Conservation (phyloP, 2,888 invertebrate genomes). For the Leuctra nigra region DNA sequence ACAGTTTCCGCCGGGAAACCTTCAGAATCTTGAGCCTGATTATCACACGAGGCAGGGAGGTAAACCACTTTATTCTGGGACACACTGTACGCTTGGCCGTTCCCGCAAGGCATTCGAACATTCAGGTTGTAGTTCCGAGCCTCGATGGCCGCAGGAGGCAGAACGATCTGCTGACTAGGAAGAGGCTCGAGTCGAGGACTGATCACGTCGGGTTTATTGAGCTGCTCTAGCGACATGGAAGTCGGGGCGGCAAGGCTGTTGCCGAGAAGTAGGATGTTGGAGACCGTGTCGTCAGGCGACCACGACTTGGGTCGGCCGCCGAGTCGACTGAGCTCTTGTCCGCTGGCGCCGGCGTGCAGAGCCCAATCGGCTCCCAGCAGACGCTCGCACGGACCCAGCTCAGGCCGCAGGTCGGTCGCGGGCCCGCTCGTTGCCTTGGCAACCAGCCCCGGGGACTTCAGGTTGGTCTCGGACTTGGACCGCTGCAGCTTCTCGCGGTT, state of each 20-base stretch:
- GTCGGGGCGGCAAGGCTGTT: constrained; percentile 42
- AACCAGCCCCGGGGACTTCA: constrained; percentile 59
- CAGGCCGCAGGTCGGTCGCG: constrained; percentile 31
- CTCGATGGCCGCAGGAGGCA: constrained; percentile 25
- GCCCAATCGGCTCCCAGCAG: constrained; percentile 34
- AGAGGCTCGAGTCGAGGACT: constrained; percentile 10
- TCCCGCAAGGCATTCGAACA: constrained; percentile 76
- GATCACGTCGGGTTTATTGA: constrained; percentile 36
- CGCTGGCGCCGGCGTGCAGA: constrained; percentile 34
- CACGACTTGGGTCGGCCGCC: constrained; percentile 60
- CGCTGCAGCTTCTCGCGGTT: constrained; percentile 88
- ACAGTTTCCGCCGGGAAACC: constrained; percentile 31
- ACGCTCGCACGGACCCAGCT: constrained; percentile 27
- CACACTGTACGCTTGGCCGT: constrained; percentile 81
- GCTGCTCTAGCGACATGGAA: constrained; percentile 62
- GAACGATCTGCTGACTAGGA: constrained; percentile 22
- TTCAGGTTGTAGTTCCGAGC: constrained; percentile 34
- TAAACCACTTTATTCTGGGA: constrained; percentile 86
- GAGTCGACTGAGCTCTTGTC: constrained; percentile 36
- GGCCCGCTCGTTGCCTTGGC: constrained; percentile 17
- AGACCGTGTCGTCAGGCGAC: constrained; percentile 62
- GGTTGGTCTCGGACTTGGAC: constrained; percentile 87
- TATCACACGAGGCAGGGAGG: constrained; percentile 48
- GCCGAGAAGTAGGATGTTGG: constrained; percentile 45
- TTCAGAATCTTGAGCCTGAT: constrained; percentile 8